Percentiles rank a stretch among this genome's conserved stretches.
Evolutionary conservation across 2,113 vertebrate genomes (phyloP).

Genomic region (Scophthalmus maximus): DNA sequence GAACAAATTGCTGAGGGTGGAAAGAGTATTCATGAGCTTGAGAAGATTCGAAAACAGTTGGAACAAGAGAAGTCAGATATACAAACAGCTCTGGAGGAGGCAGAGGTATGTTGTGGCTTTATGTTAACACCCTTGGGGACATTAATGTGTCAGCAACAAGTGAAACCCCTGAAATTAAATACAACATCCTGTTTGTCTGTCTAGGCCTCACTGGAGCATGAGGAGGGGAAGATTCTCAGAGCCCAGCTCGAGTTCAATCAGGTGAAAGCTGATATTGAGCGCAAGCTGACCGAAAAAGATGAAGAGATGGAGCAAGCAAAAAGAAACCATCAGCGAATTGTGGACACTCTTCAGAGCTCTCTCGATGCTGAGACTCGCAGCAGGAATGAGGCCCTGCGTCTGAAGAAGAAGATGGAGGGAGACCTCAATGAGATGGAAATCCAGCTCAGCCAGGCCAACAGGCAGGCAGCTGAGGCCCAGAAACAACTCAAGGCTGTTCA

Average conservation of each 20-base stretch:
- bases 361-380: constrained; percentile 90
- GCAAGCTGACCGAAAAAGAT: constrained; percentile 91
- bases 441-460: constrained; percentile 87
- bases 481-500: constrained; percentile 90
- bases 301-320: constrained; percentile 94
- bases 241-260: constrained; percentile 91
- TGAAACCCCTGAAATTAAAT: background rate
- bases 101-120: constrained; percentile 81
- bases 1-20: constrained; percentile 88
- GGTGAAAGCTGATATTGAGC: constrained; percentile 88
- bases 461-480: constrained; percentile 85
- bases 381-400: constrained; percentile 90
- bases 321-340: constrained; percentile 87
- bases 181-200: background rate
- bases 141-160: background rate
- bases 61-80: constrained; percentile 90
- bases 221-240: constrained; percentile 91
- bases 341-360: constrained; percentile 92
- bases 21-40: constrained; percentile 89
- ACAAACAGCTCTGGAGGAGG: constrained; percentile 90
- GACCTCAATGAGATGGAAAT: constrained; percentile 95
- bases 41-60: constrained; percentile 89
- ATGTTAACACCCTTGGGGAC: no score
- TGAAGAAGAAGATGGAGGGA: constrained; percentile 97
- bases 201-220: constrained; percentile 91